Percentiles rank a stretch among this genome's conserved stretches.
Evolutionary conservation across 1,140 invertebrate genomes (phyloP).

Genomic region (Drosophila pseudoananassae): DNA sequence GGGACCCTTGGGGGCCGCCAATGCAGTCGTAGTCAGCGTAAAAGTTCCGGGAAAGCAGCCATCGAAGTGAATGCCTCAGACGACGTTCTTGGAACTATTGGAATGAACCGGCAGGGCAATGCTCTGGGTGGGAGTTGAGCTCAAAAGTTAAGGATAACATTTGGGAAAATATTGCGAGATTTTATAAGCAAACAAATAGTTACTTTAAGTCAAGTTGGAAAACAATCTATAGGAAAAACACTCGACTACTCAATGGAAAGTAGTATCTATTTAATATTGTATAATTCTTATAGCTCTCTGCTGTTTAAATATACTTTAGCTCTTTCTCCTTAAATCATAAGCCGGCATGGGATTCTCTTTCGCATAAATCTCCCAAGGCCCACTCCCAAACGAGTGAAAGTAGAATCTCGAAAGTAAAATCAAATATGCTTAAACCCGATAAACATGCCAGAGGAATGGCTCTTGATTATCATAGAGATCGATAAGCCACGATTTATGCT

Average conservation of each 20-base stretch:
- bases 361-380: not conserved
- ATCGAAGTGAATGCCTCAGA: slow-evolving; percentile 55
- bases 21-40: slow-evolving; percentile 29
- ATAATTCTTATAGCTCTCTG: not conserved
- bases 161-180: not conserved
- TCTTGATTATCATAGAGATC: slow-evolving; percentile 68
- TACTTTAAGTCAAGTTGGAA: no score
- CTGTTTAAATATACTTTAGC: slow-evolving; percentile 1
- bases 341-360: slow-evolving; percentile 9
- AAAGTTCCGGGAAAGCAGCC: slow-evolving; percentile 62
- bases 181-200: not conserved
- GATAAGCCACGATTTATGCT: slow-evolving; percentile 73
- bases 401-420: slow-evolving; percentile 45
- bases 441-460: slow-evolving; percentile 38
- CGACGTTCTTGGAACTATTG: slow-evolving; percentile 64
- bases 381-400: slow-evolving; percentile 32
- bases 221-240: no score
- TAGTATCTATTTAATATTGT: no score
- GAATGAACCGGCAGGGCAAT: slow-evolving; percentile 20
- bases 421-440: slow-evolving; percentile 19
- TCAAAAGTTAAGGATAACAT: slow-evolving; percentile 29
- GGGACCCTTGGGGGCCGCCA: not conserved
- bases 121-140: slow-evolving; percentile 18
- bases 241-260: no score
- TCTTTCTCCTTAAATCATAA: slow-evolving; percentile 7